Base-by-base conservation (phyloP, 2,113 vertebrate genomes). In the Grammomys surdaster region DNA sequence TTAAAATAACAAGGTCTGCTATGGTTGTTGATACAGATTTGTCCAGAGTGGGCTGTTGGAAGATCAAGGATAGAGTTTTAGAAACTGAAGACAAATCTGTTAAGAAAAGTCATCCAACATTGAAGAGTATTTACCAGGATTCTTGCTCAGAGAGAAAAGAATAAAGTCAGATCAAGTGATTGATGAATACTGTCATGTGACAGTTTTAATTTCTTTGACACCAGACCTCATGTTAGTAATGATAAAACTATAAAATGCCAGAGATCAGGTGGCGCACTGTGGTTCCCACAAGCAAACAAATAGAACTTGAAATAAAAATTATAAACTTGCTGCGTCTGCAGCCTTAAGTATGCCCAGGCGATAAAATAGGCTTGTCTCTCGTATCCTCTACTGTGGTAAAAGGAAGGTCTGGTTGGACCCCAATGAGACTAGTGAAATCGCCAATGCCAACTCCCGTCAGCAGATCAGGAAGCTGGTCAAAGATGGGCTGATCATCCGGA, bases 41-140 rank as follows among this genome's bases (percentile, higher is more conserved):
- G n/a, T 19, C 40, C 95, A 22, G 40, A 87, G 13, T 76, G 76
- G n/a, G 40, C 78, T 70, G 2, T 54, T 20, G 20, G 67, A 28
- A 65, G 60, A 91, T 33, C 69, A 89, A 63, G 65, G 54, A 95
- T 43, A 90, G 94, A 67, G 43, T 70, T 82, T 91, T 91, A 94
- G 58, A 89, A 93, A 82, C 19, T 5, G 13, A 94, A 51, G 51
- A 60, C 17, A 19, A 77, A 89, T 91, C 22, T 81, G 36, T 51
- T 81, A 87, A 43, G 77, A 94, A 94, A 96, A 95, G 46, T 31
- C 73, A 75, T 43, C 16, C 26, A 54, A 22, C 20, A 90, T 73
- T 63, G 60, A 85, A 70, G 76, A 94, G 70, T 22, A 88, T 87
- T 88, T 70, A 33, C 90, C 76, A 60, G 76, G 40, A 48, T 91